Evolutionary conservation across 2,797 vertebrate species (phyloP), one percentile per base, ranked within the genome.

Genomic region (Propithecus perrieri): DNA sequence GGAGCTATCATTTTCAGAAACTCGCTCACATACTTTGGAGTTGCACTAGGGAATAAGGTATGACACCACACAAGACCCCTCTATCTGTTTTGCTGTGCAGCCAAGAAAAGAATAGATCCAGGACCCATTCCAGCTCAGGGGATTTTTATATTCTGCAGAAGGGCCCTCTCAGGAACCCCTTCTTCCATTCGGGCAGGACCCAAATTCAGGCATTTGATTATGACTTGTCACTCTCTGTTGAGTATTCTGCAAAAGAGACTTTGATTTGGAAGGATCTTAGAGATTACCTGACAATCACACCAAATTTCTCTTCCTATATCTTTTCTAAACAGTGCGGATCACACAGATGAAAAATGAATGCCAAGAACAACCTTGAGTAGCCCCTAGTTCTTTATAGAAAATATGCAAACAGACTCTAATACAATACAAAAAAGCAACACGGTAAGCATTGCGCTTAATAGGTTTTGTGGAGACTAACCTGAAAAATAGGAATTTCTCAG

Each of bases 401-500:
- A 89, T 61, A 43, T 22, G 33, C 55, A 55, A 26, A 46, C 11
- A 84, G 61, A 69, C 14, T 65, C 67, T 59, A 69, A 59, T 20
- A 41, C 35, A 50, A 71, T 50, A 69, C 12, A 41, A 79, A 41
- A 86, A 10, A 46, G 7, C 41, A 71, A 59, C 67, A 20, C 30
- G 50, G 48, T 59, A 41, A 65, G 20, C 1, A 4, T 63, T 50
- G 7, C 26, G n/a, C 7, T 10, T 74, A 41, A n/a, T 65, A 63
- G 33, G 2, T 20, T 74, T 94, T 91, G 71, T 18, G 15, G 26
- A 89, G 41, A 57, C 12, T 85, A 88, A 43, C 5, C 14, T 61
- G 71, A 91, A 94, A 89, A 72, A 18, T 14, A 20, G 57, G 55
- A 80, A 76, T 80, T 92, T 74, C 91, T 91, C n/a, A 75, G 28